A percentile compares a stretch with the other conserved stretches of the same genome.
These are phyloP conservation scores for Phengaris arion DNA, from an alignment of 2,888 invertebrate species.

Conservation along the genomic window DNA sequence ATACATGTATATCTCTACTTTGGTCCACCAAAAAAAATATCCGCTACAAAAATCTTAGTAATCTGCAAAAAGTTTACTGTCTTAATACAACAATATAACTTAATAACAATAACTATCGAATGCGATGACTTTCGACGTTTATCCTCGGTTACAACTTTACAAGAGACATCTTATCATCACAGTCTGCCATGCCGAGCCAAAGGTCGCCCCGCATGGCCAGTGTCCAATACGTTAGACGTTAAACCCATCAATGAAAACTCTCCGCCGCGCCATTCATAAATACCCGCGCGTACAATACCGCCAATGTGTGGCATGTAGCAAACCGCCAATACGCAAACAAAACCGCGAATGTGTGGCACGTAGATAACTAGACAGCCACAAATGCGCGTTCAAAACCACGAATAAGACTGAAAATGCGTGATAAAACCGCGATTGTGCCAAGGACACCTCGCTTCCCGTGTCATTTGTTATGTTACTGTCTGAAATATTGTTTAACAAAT, in stretches of 20 bases:
- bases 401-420: background rate
- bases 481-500: background rate
- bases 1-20: no score
- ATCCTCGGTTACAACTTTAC: background rate
- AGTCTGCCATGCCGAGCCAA: background rate
- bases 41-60: no score
- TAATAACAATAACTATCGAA: background rate
- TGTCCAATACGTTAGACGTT: background rate
- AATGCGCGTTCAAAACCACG: background rate
- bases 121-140: background rate
- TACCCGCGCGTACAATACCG: background rate
- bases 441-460: conserved; percentile 2
- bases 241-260: conserved; percentile 4
- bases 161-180: background rate
- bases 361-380: background rate
- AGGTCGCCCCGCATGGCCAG: conserved; percentile 5
- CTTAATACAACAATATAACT: background rate
- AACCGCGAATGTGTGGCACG: conserved; percentile 3
- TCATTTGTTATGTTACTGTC: background rate
- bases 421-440: background rate
- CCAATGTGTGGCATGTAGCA: background rate
- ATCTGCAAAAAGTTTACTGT: no score
- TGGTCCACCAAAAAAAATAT: no score
- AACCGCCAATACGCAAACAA: background rate
- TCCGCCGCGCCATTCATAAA: background rate